Evolutionary conservation across 2,888 invertebrate species (phyloP).

Genomic region (Bembecia ichneumoniformis): DNA sequence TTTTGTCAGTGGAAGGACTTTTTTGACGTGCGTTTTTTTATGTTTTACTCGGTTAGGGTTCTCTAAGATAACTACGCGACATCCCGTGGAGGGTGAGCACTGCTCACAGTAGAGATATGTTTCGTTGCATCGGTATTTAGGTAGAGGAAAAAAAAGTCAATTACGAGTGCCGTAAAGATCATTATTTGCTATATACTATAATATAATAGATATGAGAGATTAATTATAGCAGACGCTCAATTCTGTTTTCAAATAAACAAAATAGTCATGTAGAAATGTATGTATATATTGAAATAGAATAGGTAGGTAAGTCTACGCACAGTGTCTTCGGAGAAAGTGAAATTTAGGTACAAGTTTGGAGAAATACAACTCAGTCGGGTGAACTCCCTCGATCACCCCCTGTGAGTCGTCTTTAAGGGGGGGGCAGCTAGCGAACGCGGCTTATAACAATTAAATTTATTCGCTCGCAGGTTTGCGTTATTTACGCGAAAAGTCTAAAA

Average conservation of each 20-base stretch:
- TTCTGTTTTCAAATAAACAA: background rate
- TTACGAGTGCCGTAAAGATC: too few relatives aligned
- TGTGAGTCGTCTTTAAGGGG: slow-evolving; percentile 22
- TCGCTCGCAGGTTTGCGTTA: slow-evolving; percentile 45
- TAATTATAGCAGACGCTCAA: background rate
- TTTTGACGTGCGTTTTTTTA: slow-evolving; percentile 71
- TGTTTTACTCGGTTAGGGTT: slow-evolving; percentile 69
- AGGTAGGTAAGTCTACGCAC: slow-evolving; percentile 66
- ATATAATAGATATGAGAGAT: background rate
- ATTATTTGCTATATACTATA: background rate
- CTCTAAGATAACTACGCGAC: slow-evolving; percentile 61
- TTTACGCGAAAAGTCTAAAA: background rate
- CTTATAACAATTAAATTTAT: slow-evolving; percentile 72
- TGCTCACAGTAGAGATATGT: slow-evolving; percentile 40
- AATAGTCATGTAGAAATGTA: slow-evolving; percentile 22
- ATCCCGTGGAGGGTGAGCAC: slow-evolving; percentile 54
- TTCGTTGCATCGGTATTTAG: slow-evolving; percentile 12
- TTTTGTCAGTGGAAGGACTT: slow-evolving; percentile 70
- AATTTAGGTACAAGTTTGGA: slow-evolving; percentile 70
- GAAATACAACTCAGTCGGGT: slow-evolving; percentile 58
- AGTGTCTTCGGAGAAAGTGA: slow-evolving; percentile 70
- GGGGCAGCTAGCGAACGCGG: slow-evolving; percentile 56
- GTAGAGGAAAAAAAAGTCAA: background rate
- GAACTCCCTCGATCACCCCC: slow-evolving; percentile 32
- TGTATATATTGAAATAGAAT: slow-evolving; percentile 37